Conservation (phyloP, 1,140 invertebrate species). For the Physella acuta region DNA sequence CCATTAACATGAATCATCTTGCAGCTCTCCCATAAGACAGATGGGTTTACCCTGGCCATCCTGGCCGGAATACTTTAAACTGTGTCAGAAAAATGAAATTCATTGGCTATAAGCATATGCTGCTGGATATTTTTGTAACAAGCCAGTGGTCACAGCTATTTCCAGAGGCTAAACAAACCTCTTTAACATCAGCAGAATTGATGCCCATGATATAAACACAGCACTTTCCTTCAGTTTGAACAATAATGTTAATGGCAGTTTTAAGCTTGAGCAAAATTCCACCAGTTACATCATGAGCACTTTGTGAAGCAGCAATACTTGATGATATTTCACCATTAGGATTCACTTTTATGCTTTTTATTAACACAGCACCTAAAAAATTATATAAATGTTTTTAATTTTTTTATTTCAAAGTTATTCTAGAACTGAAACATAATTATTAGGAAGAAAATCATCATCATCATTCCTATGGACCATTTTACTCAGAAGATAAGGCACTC, state of each 20-base stretch:
- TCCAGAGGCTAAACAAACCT: constrained; percentile 6
- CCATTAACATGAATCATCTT: too few species aligned
- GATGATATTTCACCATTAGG: constrained; percentile 13
- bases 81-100: too few species aligned
- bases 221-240: constrained; percentile 21
- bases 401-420: too few species aligned
- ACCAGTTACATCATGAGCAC: constrained; percentile 37
- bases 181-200: constrained; percentile 18
- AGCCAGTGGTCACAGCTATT: neutral
- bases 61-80: too few species aligned
- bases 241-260: constrained; percentile 34
- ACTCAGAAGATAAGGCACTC: neutral
- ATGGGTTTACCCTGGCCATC: too few species aligned
- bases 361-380: constrained; percentile 29
- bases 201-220: constrained; percentile 28
- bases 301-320: constrained; percentile 22
- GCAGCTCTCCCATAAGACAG: too few species aligned
- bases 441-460: too few species aligned
- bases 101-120: too few species aligned
- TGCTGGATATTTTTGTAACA: too few species aligned
- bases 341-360: constrained; percentile 25
- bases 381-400: too few species aligned
- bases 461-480: too few species aligned
- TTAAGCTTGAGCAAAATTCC: constrained; percentile 37
- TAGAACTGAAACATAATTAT: neutral